Evolutionary conservation across 1,140 invertebrate species (phyloP), one percentile per base, ranked within the genome.

Genomic region (Drosophila setifemur): DNA sequence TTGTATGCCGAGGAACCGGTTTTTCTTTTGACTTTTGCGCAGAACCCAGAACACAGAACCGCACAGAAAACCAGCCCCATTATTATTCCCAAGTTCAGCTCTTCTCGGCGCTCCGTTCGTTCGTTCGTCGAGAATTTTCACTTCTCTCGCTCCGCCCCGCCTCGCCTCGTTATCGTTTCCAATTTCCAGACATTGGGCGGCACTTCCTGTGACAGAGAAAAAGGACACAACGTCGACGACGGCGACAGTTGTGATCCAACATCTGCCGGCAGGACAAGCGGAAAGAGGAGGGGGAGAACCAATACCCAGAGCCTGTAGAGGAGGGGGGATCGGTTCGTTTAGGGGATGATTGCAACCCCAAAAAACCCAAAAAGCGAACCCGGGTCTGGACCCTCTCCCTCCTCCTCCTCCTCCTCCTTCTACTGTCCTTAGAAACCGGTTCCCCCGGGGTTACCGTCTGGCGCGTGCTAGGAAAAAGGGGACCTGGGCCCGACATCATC

Each of bases 21-120:
- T 85, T 85, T 85, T 79, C 79, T 75, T 86, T 85, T 79, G 79
- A 85, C 79, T 86, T 83, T 85, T 85, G 77, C 48, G 39, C 31
- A 50, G 28, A 33, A 29, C 18, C n/a, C 48, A 25, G n/a, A 14
- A 7, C 16, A 2, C n/a, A 61, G 49, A 52, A 53, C 37, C 16
- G n/a, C n/a, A n/a, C 47, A 70, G 63, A 55, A 54, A 54, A 54
- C 58, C 43, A 57, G 52, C 48, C 50, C 57, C 57, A 61, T 57
- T 57, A 61, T 43, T 57, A 43, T 61, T 57, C 11, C 50, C 52
- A 57, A 57, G 57, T 61, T 57, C 37, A 61, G 37, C 19, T 31
- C 52, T 42, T 57, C 50, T 55, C 35, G 58, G 37, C 19, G 23
- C 52, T 42, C 52, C 50, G 40, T 25, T 29, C 42, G 25, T 12